These are phyloP conservation scores for Agrochola circellaris DNA, from an alignment of 2,888 invertebrate genomes.

Conservation along the genomic window DNA sequence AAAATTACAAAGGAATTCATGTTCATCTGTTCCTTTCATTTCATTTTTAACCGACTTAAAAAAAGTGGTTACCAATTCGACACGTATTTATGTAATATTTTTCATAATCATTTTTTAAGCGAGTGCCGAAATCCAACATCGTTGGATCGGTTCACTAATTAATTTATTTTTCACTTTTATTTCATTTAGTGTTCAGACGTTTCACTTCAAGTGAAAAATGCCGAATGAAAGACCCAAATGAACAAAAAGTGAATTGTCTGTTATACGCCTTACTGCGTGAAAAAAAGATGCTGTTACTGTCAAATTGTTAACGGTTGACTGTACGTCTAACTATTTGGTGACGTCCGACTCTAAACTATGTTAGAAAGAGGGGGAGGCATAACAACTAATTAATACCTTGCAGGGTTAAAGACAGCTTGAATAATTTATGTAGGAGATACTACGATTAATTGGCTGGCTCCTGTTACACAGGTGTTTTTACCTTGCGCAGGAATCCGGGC, in stretches of 20 bases:
- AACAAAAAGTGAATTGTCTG: neutral
- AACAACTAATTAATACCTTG: constrained; percentile 10
- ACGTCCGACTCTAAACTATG: constrained; percentile 29
- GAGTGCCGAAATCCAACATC: neutral
- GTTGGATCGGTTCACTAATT: neutral
- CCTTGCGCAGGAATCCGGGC: too few relatives aligned
- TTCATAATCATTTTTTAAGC: neutral
- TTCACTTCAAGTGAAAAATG: neutral
- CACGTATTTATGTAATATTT: neutral
- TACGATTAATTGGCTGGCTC: too few relatives aligned
- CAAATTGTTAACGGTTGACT: neutral
- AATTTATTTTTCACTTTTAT: neutral
- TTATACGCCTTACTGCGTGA: neutral
- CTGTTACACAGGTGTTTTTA: too few relatives aligned
- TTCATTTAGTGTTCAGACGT: neutral
- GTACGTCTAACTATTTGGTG: constrained; percentile 2
- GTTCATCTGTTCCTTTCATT: neutral
- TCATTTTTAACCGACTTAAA: too few relatives aligned
- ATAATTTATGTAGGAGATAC: too few relatives aligned
- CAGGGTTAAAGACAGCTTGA: neutral
- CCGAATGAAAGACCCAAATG: neutral
- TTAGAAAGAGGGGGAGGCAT: neutral
- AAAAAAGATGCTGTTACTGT: neutral
- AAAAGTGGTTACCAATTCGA: too few relatives aligned
- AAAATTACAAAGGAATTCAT: neutral